Evolutionary conservation across 2,888 invertebrate species (phyloP), one percentile per base, ranked within the genome.

Genomic region (Aphelenchoides bicaudatus): DNA sequence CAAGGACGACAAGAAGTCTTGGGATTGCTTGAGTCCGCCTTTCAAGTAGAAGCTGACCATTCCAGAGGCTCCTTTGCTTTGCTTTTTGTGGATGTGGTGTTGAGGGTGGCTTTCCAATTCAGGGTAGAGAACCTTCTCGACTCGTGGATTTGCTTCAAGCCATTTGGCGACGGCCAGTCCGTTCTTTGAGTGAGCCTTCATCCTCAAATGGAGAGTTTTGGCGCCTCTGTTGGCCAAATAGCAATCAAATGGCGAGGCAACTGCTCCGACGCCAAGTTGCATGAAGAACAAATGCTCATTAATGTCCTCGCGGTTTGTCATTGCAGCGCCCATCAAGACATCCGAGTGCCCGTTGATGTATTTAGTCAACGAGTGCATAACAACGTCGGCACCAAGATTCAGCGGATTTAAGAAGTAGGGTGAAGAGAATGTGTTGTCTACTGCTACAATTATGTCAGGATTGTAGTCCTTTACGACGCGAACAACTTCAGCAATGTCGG

Each of bases 341-440:
- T 98, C 96, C 0, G 90, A 87, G 82, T 98, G 96, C 0, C 96
- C 96, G 81, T 98, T 98, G 87, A 98, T 89, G 79, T 94, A 98
- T 82, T 98, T 98, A 0, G 93, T 92, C 55, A 93, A 78, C 0
- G 96, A 96, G 81, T 96, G 92, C 71, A 90, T 82, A 1, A 87
- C 88, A 55, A 94, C 82, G 80, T 98, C 93, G 1, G 90, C 93
- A 0, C 94, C 96, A 31, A 92, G 84, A 25, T 87, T 86, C 55
- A 98, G 81, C 0, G 96, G 96, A 59, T 87, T 85, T 87, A 94
- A 79, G 70, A 76, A 76, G 62, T 69, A 75, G 21, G 75, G 75
- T 10, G 70, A 66, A 72, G 75, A 72, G 82, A 96, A 94, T 16
- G 94, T 94, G 79, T 93, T 94, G 81, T 96, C 93, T 1, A 92